These are phyloP conservation scores for Trissolcus japonicus DNA, from an alignment of 2,888 invertebrate genomes.

Conservation along the genomic window DNA sequence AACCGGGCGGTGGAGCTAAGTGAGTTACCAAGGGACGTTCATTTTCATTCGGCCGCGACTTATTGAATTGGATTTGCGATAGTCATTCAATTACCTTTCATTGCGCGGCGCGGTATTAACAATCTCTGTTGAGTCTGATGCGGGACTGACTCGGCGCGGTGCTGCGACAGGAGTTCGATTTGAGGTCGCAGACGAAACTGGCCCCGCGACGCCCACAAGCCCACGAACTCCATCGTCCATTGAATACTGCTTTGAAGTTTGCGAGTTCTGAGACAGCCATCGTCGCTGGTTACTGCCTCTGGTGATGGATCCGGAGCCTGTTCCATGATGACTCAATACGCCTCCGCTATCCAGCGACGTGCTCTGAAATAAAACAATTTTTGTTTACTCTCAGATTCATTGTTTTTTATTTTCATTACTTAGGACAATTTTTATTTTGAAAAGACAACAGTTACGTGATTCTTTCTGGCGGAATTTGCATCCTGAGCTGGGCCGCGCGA, in stretches of 20 bases:
- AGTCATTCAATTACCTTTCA: slow-evolving; percentile 68
- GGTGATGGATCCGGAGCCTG: slow-evolving; percentile 71
- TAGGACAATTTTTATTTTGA: too few species aligned
- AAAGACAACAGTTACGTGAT: slow-evolving; percentile 62
- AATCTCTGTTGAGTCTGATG: slow-evolving; percentile 75
- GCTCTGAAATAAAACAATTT: slow-evolving; percentile 63
- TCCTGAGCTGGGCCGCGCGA: slow-evolving; percentile 69
- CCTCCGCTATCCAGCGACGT: slow-evolving; percentile 69
- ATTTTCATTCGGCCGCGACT: slow-evolving; percentile 11
- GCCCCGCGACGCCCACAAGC: slow-evolving; percentile 73
- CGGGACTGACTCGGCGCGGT: slow-evolving; percentile 76
- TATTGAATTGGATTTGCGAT: slow-evolving; percentile 19
- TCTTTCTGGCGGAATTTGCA: slow-evolving; percentile 63
- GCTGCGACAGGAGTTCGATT: slow-evolving; percentile 69
- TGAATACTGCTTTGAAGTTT: slow-evolving; percentile 68
- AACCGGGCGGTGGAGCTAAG: neutral
- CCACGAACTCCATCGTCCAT: slow-evolving; percentile 66
- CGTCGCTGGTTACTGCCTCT: slow-evolving; percentile 70
- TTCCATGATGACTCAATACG: slow-evolving; percentile 69
- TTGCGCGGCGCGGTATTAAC: slow-evolving; percentile 64
- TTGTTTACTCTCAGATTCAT: slow-evolving; percentile 3
- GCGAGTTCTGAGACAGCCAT: slow-evolving; percentile 70
- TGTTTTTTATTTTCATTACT: neutral
- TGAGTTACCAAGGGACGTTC: neutral
- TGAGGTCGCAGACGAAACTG: slow-evolving; percentile 71